Evolutionary conservation across 1,140 invertebrate genomes (phyloP).

Genomic region (Ridgeia piscesae): DNA sequence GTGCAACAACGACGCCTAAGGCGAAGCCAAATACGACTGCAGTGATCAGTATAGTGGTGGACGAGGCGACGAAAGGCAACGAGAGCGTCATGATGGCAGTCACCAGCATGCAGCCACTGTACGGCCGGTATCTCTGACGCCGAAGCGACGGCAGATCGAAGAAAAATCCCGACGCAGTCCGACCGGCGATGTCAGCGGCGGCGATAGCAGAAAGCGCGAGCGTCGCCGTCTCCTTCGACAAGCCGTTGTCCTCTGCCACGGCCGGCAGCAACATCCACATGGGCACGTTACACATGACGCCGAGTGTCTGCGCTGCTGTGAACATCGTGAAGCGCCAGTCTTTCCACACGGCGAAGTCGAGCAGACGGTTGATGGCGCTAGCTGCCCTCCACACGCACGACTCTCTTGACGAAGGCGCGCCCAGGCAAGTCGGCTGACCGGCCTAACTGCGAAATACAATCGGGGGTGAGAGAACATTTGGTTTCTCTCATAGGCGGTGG

Average conservation of each 20-base stretch:
- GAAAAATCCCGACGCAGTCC: background rate
- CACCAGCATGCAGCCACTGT: too few species aligned
- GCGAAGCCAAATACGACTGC: too few species aligned
- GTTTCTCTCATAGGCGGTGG: too few species aligned
- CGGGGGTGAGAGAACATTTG: too few species aligned
- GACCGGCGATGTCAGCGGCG: slow-evolving; percentile 16
- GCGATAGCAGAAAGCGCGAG: slow-evolving; percentile 15
- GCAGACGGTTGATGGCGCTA: background rate
- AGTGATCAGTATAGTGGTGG: too few species aligned
- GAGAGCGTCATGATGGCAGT: too few species aligned
- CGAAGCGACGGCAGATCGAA: slow-evolving; percentile 9
- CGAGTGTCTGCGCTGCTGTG: background rate
- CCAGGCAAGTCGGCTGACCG: too few species aligned
- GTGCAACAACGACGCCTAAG: too few species aligned
- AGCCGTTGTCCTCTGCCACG: background rate
- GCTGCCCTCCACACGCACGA: too few species aligned
- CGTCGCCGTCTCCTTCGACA: background rate
- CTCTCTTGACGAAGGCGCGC: too few species aligned
- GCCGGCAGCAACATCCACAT: background rate
- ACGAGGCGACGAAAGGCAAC: too few species aligned
- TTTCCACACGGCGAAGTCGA: background rate
- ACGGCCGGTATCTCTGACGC: background rate
- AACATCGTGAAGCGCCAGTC: background rate
- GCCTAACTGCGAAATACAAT: too few species aligned
- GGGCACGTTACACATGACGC: background rate